Conservation (phyloP, 1,140 invertebrate genomes). For the Macrocentrus cingulum region DNA sequence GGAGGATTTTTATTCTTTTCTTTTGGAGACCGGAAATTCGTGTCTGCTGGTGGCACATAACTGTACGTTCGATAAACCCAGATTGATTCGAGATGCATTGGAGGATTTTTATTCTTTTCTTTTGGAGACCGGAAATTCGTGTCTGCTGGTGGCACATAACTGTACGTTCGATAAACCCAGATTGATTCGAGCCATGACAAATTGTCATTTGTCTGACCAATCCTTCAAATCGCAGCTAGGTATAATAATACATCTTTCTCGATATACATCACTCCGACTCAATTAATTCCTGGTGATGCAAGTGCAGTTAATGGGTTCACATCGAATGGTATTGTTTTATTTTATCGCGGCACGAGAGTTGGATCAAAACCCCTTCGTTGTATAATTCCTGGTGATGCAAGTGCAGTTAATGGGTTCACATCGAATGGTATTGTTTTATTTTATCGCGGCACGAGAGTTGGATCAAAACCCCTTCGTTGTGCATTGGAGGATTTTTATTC, state of each 20-base stretch:
- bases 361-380: constrained; percentile 18
- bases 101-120: constrained; percentile 4
- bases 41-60: constrained; percentile 29
- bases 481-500: constrained; percentile 2
- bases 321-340: constrained; percentile 24
- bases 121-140: constrained; percentile 6
- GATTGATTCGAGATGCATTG: constrained; percentile 20
- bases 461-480: constrained; percentile 20
- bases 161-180: too few relatives aligned
- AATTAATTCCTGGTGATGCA: constrained; percentile 24
- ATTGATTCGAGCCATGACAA: too few relatives aligned
- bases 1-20: constrained; percentile 20
- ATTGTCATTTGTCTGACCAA: too few relatives aligned
- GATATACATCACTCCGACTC: constrained; percentile 26
- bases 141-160: too few relatives aligned
- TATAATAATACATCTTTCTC: constrained; percentile 11
- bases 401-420: constrained; percentile 28
- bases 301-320: constrained; percentile 27
- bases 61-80: constrained; percentile 29
- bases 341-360: constrained; percentile 24
- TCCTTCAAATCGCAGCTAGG: constrained; percentile 20
- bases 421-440: constrained; percentile 25
- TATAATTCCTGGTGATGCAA: constrained; percentile 26
- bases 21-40: constrained; percentile 20
- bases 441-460: constrained; percentile 28